Percentiles rank a stretch among this genome's conserved stretches.
These are phyloP conservation scores for Pollenia angustigena DNA, from an alignment of 2,888 invertebrate species.

Conservation along the genomic window DNA sequence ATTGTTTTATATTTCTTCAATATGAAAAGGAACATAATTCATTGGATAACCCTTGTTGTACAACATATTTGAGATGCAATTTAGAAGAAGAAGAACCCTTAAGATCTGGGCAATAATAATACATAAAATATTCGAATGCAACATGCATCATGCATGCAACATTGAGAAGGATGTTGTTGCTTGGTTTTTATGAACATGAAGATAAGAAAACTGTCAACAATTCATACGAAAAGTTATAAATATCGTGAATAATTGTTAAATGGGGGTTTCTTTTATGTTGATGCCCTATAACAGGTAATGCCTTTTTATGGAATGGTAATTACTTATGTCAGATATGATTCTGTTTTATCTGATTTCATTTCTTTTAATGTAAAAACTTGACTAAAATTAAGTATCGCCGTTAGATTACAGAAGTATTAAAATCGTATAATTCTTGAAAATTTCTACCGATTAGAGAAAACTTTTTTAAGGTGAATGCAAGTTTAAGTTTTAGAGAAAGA, in stretches of 20 bases:
- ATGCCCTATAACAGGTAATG: conserved; percentile 10
- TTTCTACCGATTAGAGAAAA: too few species aligned
- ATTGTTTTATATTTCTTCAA: conserved; percentile 46
- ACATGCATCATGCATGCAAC: conserved; percentile 44
- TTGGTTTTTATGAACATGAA: conserved; percentile 54
- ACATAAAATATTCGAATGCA: conserved; percentile 10
- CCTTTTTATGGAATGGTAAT: neutral
- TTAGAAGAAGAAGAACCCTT: conserved; percentile 28
- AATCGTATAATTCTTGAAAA: too few species aligned
- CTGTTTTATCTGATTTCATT: neutral
- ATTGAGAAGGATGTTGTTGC: conserved; percentile 39
- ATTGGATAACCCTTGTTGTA: conserved; percentile 67
- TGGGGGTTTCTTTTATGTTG: conserved; percentile 15
- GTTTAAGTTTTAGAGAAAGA: too few species aligned
- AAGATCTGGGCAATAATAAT: conserved; percentile 27
- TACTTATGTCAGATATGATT: neutral
- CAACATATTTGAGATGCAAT: conserved; percentile 41
- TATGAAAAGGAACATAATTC: conserved; percentile 59
- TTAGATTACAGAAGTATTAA: too few species aligned
- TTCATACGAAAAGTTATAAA: conserved; percentile 78
- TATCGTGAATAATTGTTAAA: conserved; percentile 75
- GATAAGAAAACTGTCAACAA: conserved; percentile 82
- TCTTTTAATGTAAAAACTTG: too few species aligned
- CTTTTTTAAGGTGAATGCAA: too few species aligned
- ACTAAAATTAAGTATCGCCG: too few species aligned